Conservation (phyloP, 2,113 vertebrate genomes). For the Prunella himalayana region DNA sequence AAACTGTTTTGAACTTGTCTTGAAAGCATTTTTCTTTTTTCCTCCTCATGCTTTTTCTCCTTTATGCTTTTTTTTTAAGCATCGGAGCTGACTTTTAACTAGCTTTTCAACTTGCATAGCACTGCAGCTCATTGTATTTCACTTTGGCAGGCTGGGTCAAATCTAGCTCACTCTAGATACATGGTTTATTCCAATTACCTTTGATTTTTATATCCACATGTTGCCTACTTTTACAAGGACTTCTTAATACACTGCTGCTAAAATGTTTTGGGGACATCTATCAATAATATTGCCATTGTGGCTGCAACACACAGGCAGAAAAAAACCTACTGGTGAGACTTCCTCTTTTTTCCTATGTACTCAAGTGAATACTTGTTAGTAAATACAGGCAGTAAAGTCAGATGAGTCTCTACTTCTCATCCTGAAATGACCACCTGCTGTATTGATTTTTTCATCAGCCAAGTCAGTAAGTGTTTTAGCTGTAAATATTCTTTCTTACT, state of each 20-base stretch:
- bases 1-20: neutral
- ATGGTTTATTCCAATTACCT: neutral
- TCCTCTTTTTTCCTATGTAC: neutral
- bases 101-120: neutral
- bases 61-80: neutral
- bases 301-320: neutral
- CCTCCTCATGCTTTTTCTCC: rapidly evolving
- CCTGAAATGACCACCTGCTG: neutral
- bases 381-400: neutral
- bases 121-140: neutral
- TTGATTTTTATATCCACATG: neutral
- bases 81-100: neutral
- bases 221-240: neutral
- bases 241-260: neutral
- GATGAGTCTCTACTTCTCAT: neutral
- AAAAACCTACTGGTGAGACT: neutral
- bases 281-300: neutral
- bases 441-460: neutral
- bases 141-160: neutral
- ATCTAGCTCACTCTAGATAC: neutral
- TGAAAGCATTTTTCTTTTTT: neutral
- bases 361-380: neutral
- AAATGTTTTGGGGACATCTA: neutral
- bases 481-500: neutral
- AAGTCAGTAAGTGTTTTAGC: neutral